Base-by-base conservation (phyloP, 2,888 invertebrate species). In the Microplitis manilae region DNA sequence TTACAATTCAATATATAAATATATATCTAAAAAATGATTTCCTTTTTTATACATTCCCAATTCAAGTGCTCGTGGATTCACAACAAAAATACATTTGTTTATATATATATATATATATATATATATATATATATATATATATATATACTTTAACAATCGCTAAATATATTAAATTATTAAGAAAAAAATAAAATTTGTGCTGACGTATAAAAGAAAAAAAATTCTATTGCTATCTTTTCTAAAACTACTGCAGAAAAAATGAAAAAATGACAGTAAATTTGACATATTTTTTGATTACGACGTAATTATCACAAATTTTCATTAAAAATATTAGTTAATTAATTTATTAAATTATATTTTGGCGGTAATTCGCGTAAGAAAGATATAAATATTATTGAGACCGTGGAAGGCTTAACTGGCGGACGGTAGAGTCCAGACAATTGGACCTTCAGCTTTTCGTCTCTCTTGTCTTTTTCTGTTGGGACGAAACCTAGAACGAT, bases 401-500 rank as follows among this genome's bases (percentile, higher is more conserved):
- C 73, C 40, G 72, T 75, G 40, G 60, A 8, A 39, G 17, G 38
- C 64, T 82, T 82, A 85, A 80, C 84, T 86, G 13, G 84, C 81
- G 15, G 85, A 83, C 62, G 88, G 84, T 75, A 89, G 79, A 13
- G 85, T 85, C 87, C 89, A 88, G 1, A 81, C 80, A 8, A 85
- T 67, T n/a, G 86, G 81, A 60, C 84, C 85, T 70, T 88, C 88
- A 0, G 82, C 80, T 76, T 88, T 90, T 74, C 85, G 86, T 74
- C 81, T 86, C 77, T 87, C 90, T 60, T 84, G 83, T 87, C 79
- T 88, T 81, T 79, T 87, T 84, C 82, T 82, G 70, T 83, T 84
- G 50, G 82, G 83, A 2, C 87, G 83, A 71, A 82, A 86, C 76
- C 82, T 86, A 1, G 82, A 75, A 76, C 82, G 84, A 80, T 86